Evolutionary conservation across 2,113 vertebrate genomes (phyloP).

Genomic region (Nestor notabilis): DNA sequence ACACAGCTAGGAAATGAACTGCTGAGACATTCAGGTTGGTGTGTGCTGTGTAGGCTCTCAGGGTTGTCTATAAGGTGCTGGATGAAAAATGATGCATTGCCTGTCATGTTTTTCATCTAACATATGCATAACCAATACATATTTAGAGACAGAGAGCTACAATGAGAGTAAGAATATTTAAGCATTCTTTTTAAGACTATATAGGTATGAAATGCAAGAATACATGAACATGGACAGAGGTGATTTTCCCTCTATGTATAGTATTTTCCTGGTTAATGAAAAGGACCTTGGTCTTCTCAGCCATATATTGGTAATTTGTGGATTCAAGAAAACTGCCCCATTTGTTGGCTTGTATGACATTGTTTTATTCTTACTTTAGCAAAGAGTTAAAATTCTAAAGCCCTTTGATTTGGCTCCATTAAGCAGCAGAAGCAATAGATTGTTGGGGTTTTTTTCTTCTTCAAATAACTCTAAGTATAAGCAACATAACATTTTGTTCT

Average conservation of each 20-base stretch:
- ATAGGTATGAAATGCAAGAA: not conserved
- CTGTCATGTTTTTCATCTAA: not conserved
- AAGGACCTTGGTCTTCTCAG: not conserved
- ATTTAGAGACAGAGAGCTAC: not conserved
- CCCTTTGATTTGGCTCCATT: not conserved
- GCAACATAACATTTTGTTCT: not conserved
- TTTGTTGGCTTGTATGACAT: not conserved
- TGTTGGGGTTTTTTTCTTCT: not conserved
- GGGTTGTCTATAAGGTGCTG: not conserved
- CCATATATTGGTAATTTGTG: not conserved
- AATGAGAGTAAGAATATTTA: not conserved
- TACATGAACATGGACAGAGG: not conserved
- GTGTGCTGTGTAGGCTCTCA: not conserved
- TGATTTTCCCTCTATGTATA: not conserved
- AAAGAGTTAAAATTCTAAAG: not conserved
- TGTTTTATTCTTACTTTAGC: not conserved
- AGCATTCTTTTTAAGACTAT: not conserved
- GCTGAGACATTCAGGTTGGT: not conserved
- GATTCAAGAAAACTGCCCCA: not conserved
- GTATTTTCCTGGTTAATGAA: not conserved
- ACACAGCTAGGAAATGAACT: not conserved
- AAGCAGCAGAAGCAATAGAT: not conserved
- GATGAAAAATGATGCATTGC: not conserved
- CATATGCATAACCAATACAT: not conserved
- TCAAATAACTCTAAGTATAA: not conserved